These are phyloP conservation scores for Delichon dasypus DNA, from an alignment of 2,797 vertebrate genomes.

Conservation along the genomic window DNA sequence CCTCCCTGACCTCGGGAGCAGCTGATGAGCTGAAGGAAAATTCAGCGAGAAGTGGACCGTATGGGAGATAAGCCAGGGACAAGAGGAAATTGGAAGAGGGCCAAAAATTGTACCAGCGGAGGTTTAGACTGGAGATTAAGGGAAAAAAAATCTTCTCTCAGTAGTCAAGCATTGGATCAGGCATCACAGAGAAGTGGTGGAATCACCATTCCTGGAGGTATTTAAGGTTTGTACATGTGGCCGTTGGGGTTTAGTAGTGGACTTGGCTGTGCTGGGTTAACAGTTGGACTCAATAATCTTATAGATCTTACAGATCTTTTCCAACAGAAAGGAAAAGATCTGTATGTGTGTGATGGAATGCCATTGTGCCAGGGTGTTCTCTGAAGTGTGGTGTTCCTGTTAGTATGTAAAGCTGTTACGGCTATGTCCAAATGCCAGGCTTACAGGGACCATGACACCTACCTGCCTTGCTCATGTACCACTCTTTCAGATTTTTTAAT, in stretches of 20 bases:
- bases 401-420: background rate
- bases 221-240: background rate
- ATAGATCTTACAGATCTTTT: too few species aligned
- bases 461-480: accelerated
- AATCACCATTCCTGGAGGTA: background rate
- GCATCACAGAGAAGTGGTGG: background rate
- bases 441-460: background rate
- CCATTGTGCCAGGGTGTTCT: background rate
- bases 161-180: background rate
- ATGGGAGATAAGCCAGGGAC: background rate
- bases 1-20: background rate
- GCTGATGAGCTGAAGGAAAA: background rate
- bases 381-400: background rate
- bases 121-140: background rate
- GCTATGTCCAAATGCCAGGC: background rate
- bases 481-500: background rate
- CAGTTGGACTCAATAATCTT: background rate
- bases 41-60: accelerated
- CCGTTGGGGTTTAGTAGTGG: background rate
- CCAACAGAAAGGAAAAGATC: too few species aligned
- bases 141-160: background rate
- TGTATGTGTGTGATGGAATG: accelerated
- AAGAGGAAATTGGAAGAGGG: background rate
- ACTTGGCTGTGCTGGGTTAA: background rate
- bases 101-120: accelerated